Evolutionary conservation across 1,140 invertebrate genomes (phyloP).

Genomic region (Papilio xuthus): DNA sequence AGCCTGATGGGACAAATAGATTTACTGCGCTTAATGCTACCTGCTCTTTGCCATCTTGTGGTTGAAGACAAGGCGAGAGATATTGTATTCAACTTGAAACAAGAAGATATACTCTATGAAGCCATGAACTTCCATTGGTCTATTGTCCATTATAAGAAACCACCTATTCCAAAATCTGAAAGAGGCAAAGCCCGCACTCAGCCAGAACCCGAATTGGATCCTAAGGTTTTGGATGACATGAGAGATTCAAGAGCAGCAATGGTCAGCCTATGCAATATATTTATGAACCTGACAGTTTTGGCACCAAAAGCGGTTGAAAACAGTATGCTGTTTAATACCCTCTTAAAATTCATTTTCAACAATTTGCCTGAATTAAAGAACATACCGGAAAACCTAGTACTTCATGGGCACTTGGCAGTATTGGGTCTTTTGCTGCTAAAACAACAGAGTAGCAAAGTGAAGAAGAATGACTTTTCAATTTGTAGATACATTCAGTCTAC

Average conservation of each 20-base stretch:
- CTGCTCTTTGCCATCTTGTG: slow-evolving; percentile 93
- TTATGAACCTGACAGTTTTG: slow-evolving; percentile 95
- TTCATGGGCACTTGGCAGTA: slow-evolving; percentile 92
- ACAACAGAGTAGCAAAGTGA: slow-evolving; percentile 90
- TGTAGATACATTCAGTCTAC: slow-evolving; percentile 93
- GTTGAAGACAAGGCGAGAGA: slow-evolving; percentile 93
- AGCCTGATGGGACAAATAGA: slow-evolving; percentile 86
- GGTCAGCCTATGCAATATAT: slow-evolving; percentile 93
- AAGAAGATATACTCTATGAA: slow-evolving; percentile 91
- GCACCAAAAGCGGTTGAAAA: slow-evolving; percentile 91
- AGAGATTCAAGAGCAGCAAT: slow-evolving; percentile 91
- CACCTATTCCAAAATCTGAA: slow-evolving; percentile 89
- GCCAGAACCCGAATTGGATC: slow-evolving; percentile 88
- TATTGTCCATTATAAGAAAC: slow-evolving; percentile 92
- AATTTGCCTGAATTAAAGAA: slow-evolving; percentile 93
- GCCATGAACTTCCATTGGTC: slow-evolving; percentile 92
- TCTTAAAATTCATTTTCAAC: slow-evolving; percentile 93
- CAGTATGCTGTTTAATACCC: slow-evolving; percentile 87
- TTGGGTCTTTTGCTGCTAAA: slow-evolving; percentile 92
- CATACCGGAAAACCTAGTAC: slow-evolving; percentile 90
- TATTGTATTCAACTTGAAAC: slow-evolving; percentile 89
- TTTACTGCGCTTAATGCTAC: slow-evolving; percentile 90
- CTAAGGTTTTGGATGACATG: slow-evolving; percentile 89
- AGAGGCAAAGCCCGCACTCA: slow-evolving; percentile 87
- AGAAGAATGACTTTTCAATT: slow-evolving; percentile 93